Evolutionary conservation across 2,888 invertebrate species (phyloP), one percentile per base, ranked within the genome.

Genomic region (Rhingia campestris): DNA sequence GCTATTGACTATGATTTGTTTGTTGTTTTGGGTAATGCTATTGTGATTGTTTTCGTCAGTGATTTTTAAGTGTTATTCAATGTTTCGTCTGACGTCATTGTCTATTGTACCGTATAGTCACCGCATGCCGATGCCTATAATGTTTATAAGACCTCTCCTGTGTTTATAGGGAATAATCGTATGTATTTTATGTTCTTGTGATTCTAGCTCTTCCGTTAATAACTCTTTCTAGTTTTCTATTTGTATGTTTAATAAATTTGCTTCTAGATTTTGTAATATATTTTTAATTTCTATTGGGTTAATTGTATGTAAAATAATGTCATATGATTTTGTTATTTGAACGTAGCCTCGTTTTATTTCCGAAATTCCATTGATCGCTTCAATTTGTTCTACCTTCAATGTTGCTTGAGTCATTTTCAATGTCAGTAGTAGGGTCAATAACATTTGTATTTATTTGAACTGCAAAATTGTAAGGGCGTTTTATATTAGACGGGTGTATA

Each of bases 21-120:
- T 4, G 9, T 45, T n/a, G 9, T 4, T 45, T 45, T 45, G 6
- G 12, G 0, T 10, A 45, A 45, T 2, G 9, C 6, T 45, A 45
- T 33, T 53, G 12, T 33, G 49, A 30, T 79, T 75, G 39, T 80
- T 85, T 33, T 63, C 6, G 7, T 75, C 69, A 33, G 70, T 70
- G 33, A 51, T 56, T n/a, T 61, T 58, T 12, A 86, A 59, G 37
- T 76, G 76, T 64, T 67, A 35, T 81, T 82, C 75, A 22, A 77
- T 81, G 59, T 86, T 76, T 45, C 22, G 22, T 70, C 80, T 76
- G 53, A 74, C 63, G 10, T 59, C 53, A 33, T 82, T 63, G 56
- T 86, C 81, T n/a, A 80, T 80, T 45, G 75, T 81, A 33, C 76
- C 80, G 43, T 56, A 85, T n/a, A 86, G 33, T 39, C 70, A 86